Conservation (phyloP, 2,888 invertebrate genomes). For the Nysson spinosus region DNA sequence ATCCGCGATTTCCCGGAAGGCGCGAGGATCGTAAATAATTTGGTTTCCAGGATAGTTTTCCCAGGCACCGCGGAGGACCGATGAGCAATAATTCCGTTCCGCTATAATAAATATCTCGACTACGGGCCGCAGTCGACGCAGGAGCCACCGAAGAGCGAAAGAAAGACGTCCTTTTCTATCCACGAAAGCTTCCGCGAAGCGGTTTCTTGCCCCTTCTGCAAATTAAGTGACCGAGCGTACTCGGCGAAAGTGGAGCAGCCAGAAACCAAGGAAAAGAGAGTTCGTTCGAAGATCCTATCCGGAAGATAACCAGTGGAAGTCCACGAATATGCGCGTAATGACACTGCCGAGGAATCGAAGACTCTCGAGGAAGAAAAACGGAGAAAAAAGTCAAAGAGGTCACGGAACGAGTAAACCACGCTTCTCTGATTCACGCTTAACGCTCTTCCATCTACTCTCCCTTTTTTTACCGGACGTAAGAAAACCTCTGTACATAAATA, state of each 20-base stretch:
- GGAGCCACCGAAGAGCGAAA: slow-evolving; percentile 3
- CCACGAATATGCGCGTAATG: slow-evolving; percentile 6
- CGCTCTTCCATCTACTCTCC: no score
- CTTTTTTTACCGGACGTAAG: no score
- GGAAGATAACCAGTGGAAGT: slow-evolving; percentile 11
- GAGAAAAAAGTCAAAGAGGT: background rate
- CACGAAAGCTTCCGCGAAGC: slow-evolving; percentile 19
- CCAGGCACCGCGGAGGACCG: slow-evolving; percentile 19
- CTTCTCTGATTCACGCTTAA: slow-evolving; percentile 19
- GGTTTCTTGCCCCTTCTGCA: slow-evolving; percentile 43
- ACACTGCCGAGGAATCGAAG: slow-evolving; percentile 8
- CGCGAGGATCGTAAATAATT: slow-evolving; percentile 39
- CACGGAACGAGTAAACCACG: slow-evolving; percentile 4
- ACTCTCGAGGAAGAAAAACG: background rate
- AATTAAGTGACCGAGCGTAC: slow-evolving; percentile 44
- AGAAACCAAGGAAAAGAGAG: slow-evolving; percentile 32
- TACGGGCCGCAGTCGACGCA: slow-evolving; percentile 10
- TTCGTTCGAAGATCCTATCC: slow-evolving; percentile 15
- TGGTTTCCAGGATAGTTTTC: slow-evolving; percentile 38
- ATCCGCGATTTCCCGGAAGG: slow-evolving; percentile 27
- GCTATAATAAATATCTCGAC: slow-evolving; percentile 49
- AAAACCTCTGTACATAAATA: no score
- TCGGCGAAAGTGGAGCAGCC: slow-evolving; percentile 47
- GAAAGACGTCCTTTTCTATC: background rate
- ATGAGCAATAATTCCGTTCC: slow-evolving; percentile 41